Conservation (phyloP, 2,113 vertebrate genomes). For the Lagopus muta region DNA sequence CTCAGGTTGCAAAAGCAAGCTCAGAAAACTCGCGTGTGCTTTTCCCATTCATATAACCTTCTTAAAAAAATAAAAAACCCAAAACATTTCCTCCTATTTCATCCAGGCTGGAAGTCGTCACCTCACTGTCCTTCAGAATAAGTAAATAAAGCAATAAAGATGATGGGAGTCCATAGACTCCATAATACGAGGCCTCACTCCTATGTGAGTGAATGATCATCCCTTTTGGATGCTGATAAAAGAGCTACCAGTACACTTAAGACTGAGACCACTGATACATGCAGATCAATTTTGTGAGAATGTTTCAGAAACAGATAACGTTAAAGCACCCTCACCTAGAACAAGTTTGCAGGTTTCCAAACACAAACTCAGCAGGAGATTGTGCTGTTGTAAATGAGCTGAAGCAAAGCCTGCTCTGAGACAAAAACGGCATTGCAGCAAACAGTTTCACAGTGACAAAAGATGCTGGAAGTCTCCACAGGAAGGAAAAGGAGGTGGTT, state of each 20-base stretch:
- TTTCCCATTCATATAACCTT: not conserved
- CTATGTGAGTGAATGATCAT: not conserved
- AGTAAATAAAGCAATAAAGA: not conserved
- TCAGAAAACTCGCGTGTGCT: not conserved
- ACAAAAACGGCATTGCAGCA: not conserved
- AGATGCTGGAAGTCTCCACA: not conserved
- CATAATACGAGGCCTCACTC: not conserved
- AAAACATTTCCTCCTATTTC: not conserved
- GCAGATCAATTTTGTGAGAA: not conserved
- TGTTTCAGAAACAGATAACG: not conserved
- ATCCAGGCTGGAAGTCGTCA: not conserved
- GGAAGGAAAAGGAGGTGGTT: not conserved
- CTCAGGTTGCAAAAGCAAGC: not conserved
- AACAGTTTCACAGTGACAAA: not conserved
- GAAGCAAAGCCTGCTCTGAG: not conserved
- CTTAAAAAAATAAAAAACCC: not conserved
- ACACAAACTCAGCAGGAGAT: not conserved
- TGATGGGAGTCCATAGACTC: not conserved
- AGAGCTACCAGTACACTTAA: not conserved
- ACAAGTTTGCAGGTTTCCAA: not conserved
- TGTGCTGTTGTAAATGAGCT: not conserved
- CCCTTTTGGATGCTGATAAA: not conserved
- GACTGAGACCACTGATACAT: not conserved
- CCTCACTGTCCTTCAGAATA: not conserved
- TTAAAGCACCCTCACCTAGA: not conserved